Base-by-base conservation (phyloP, 2,888 invertebrate genomes). In the Callosobruchus maculatus region DNA sequence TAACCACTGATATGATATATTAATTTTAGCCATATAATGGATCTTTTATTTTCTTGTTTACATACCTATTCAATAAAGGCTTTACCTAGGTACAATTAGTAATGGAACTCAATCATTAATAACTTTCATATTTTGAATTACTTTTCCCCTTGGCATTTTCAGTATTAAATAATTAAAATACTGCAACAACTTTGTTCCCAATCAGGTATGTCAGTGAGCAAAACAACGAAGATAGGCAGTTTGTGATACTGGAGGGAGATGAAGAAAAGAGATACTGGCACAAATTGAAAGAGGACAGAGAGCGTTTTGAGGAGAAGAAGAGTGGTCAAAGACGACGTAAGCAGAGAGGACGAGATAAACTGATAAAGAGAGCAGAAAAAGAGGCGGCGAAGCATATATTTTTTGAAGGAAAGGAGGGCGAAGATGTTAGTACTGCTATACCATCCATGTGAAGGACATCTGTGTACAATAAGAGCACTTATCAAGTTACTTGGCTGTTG, bases 261-360 rank as follows among this genome's bases (percentile, higher is more conserved):
- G 93, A 93, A 77, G 97, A 97, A 84, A 88, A 89, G 67, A 87
- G 88, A 22, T 97, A 97, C 86, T 97, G 97, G 96, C 86, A 91
- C 21, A 94, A 94, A 83, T 93, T 96, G 67, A 88, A 89, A 78
- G 86, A 87, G 18, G 92, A 93, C 83, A 88, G 92, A 76, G 87
- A 88, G 72, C 49, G 49, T 49, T 49, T 49, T 49, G 49, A 49
- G 49, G 49, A 49, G 18, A 86, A 88, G 4, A 92, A 91, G 82
- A 84, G 89, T 66, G 84, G 86, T 20, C 88, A 88, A 75, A 86
- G 87, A 68, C 79, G 84, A 7, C 85, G 84, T 70, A 91, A 91
- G 68, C 88, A 89, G 81, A 88, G 92, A 74, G 92, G 92, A 3
- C 86, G 90, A 71, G 89, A 90, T 74, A 91, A 91, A 78, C 81